Evolutionary conservation across 2,888 invertebrate genomes (phyloP), one percentile per base, ranked within the genome.

Genomic region (Drosophila acutilabella): DNA sequence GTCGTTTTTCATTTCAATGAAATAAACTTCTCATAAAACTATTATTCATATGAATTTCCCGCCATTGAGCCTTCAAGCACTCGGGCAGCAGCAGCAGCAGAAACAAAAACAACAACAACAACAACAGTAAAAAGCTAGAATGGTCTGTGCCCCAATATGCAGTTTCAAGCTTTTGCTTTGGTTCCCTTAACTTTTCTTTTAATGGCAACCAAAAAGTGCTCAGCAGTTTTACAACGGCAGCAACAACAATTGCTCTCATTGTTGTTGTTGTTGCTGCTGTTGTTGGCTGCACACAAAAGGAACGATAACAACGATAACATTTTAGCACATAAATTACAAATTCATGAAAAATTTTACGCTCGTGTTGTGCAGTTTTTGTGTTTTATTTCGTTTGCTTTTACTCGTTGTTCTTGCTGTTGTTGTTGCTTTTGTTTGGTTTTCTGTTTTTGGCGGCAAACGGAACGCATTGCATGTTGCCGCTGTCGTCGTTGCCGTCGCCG

Each of bases 241-340:
- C 64, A 64, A 59, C 50, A 59, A 52, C 44, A 60, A 60, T 33
- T 44, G 53, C 41, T 41, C 16, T 18, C 44, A 18, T 10, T 59
- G 52, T 14, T 60, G 52, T 14, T 60, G 45, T 33, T 54, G 47
- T 16, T 38, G 67, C 48, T 50, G 42, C 40, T 38, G 40, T 36
- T 64, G 72, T 10, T 73, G 54, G 51, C 16, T 69, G 72, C 69
- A 64, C 68, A 83, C 81, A 88, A 86, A 88, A 81, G 84, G 78
- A 68, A 80, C 89, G 83, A 83, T 83, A 83, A 83, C 83, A 83
- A 87, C 83, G 83, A 83, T 83, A 83, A 88, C 89, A 83, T 83
- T 83, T 83, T 83, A 83, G 83, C 83, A 83, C 89, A 83, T 83
- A 88, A 83, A 83, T 83, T 88, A 83, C 83, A 87, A 83, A 83